Evolutionary conservation across 2,797 vertebrate species (phyloP).

Genomic region (Myiothlypis coronata): DNA sequence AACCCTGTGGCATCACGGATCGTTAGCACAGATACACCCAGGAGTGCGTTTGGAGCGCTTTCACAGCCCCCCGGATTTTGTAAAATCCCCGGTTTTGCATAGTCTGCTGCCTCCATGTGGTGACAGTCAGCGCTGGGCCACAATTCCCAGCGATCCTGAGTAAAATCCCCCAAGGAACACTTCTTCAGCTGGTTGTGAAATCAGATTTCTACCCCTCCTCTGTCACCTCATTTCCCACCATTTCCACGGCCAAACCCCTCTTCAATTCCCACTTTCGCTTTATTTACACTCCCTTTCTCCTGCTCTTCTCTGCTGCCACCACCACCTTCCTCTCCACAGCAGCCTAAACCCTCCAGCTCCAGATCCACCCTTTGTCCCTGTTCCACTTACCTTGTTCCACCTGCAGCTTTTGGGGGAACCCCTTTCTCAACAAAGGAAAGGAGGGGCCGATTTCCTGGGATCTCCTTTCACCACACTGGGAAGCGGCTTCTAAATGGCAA

Average conservation of each 20-base stretch:
- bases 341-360: background rate
- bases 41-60: fast-evolving
- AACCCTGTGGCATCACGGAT: background rate
- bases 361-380: background rate
- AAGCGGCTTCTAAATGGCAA: background rate
- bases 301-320: background rate
- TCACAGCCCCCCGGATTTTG: background rate
- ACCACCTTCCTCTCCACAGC: background rate
- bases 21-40: background rate
- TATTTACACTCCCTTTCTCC: background rate
- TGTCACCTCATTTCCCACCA: background rate
- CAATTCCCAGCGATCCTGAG: background rate
- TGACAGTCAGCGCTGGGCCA: background rate
- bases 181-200: background rate
- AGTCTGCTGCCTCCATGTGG: constrained; percentile 65
- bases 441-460: background rate
- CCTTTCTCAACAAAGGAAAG: background rate
- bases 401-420: background rate
- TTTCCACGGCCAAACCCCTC: background rate
- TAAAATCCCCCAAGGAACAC: background rate
- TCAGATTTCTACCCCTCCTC: background rate
- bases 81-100: background rate
- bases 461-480: background rate
- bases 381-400: background rate
- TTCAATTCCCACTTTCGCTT: background rate